These are phyloP conservation scores for Mellilla xanthometata DNA, from an alignment of 2,888 invertebrate species.

Conservation along the genomic window DNA sequence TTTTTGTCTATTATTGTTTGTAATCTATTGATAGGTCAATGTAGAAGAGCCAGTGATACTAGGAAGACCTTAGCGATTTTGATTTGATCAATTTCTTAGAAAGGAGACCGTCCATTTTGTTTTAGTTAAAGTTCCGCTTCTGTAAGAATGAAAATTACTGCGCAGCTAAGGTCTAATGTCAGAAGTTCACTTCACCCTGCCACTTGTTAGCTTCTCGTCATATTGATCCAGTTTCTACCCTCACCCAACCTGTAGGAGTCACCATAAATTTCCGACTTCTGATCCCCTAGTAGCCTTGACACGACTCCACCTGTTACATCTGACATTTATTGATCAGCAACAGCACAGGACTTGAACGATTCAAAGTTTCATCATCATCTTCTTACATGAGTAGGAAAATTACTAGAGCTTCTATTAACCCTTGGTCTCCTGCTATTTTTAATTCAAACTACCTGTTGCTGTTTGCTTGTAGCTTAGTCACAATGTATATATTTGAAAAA, in stretches of 20 bases:
- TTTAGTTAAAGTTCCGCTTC: no score
- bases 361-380: no score
- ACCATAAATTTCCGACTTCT: slow-evolving; percentile 1
- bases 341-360: not conserved
- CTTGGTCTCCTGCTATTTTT: slow-evolving; percentile 5
- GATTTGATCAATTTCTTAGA: slow-evolving; percentile 17
- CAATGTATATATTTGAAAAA: no score
- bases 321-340: not conserved
- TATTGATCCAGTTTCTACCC: slow-evolving; percentile 8
- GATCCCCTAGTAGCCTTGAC: slow-evolving; percentile 5
- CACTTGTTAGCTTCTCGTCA: slow-evolving; percentile 7
- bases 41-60: slow-evolving; percentile 2
- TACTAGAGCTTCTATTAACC: not conserved
- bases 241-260: slow-evolving; percentile 14
- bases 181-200: not conserved
- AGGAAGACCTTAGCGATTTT: slow-evolving; percentile 14
- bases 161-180: not conserved
- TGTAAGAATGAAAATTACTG: not conserved
- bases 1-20: no score
- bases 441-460: slow-evolving; percentile 9
- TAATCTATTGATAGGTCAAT: no score
- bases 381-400: no score
- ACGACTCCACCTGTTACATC: slow-evolving; percentile 7
- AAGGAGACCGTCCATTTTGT: not conserved
- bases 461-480: no score